These are phyloP conservation scores for Cheilosia scutellata DNA, from an alignment of 2,888 invertebrate genomes.

Conservation along the genomic window DNA sequence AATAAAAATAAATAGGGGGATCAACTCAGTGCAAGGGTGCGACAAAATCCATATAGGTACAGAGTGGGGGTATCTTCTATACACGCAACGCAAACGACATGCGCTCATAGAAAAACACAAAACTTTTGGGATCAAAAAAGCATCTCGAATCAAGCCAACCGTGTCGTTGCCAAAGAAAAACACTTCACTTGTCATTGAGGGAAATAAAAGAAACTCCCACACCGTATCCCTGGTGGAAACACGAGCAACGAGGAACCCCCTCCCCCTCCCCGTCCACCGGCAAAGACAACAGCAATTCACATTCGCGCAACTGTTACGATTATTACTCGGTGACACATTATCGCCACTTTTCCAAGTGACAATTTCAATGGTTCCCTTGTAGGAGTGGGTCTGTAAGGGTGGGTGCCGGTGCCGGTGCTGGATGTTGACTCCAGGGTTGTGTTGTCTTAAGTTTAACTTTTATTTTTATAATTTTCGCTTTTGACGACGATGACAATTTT, in stretches of 20 bases:
- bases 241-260: background rate
- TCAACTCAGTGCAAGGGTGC: conserved; percentile 15
- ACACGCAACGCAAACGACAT: background rate
- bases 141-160: conserved; percentile 50
- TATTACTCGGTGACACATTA: conserved; percentile 72
- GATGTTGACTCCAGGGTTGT: conserved; percentile 22
- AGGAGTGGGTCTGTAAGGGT: background rate
- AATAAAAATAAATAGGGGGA: background rate
- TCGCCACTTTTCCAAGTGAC: conserved; percentile 72
- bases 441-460: conserved; percentile 27
- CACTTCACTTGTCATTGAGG: conserved; percentile 31
- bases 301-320: conserved; percentile 68
- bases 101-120: background rate
- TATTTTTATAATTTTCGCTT: conserved; percentile 48
- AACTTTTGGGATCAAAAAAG: conserved; percentile 36
- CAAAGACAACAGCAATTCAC: conserved; percentile 19
- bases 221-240: background rate
- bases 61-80: no score
- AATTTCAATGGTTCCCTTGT: conserved; percentile 62
- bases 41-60: background rate
- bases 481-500: conserved; percentile 40
- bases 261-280: background rate
- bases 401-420: background rate
- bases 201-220: conserved; percentile 43
- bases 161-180: conserved; percentile 54